Evolutionary conservation across 2,113 vertebrate genomes (phyloP).

Genomic region (Actenoides lindsayi): DNA sequence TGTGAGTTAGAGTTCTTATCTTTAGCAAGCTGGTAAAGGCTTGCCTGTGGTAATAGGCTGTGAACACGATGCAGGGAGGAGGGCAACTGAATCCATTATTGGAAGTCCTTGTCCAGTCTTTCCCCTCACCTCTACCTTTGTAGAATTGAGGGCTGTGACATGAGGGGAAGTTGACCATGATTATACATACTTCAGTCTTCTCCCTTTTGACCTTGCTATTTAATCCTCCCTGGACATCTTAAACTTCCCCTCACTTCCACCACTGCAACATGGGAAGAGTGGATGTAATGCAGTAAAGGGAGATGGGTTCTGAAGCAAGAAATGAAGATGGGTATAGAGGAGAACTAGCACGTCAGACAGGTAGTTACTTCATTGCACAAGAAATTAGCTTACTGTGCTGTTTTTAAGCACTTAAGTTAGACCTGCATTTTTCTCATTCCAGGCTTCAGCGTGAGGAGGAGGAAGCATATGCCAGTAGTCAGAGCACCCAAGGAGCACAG

Average conservation of each 20-base stretch:
- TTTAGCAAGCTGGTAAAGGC: background rate
- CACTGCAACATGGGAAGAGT: background rate
- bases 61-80: background rate
- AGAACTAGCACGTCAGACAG: background rate
- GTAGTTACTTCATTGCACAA: background rate
- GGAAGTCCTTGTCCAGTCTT: background rate
- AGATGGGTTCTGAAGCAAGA: background rate
- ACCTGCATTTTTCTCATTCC: background rate
- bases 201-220: background rate
- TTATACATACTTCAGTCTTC: background rate
- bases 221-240: background rate
- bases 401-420: background rate
- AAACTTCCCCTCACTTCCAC: background rate
- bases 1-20: background rate
- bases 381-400: background rate
- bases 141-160: background rate
- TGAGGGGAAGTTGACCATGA: background rate
- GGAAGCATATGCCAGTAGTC: constrained; percentile 92
- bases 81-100: fast-evolving
- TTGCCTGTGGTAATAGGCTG: background rate
- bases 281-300: background rate
- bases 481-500: constrained; percentile 81
- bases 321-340: background rate
- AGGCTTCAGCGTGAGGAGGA: constrained; percentile 96
- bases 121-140: background rate